Conservation (phyloP, 2,888 invertebrate species). For the Cheilosia urbana region DNA sequence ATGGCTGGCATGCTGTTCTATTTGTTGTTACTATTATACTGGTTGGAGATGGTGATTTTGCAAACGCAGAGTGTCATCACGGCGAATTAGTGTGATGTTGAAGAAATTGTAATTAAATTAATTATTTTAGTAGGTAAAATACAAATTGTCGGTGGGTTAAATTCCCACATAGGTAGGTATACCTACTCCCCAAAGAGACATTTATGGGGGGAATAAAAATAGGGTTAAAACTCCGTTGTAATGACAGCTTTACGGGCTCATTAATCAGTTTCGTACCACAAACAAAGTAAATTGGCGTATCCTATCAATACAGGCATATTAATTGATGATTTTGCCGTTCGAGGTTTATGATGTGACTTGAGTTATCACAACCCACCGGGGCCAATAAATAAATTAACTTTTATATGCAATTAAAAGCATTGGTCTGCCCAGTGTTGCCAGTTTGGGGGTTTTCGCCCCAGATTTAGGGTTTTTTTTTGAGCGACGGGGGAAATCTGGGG, state of each 20-base stretch:
- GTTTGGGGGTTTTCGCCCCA: too few relatives aligned
- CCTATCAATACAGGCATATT: background rate
- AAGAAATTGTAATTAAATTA: slow-evolving; percentile 49
- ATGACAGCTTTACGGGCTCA: slow-evolving; percentile 14
- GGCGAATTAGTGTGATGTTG: slow-evolving; percentile 23
- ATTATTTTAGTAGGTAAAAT: background rate
- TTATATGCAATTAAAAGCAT: too few relatives aligned
- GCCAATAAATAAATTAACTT: too few relatives aligned
- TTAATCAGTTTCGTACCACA: slow-evolving; percentile 14
- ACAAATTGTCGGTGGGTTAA: slow-evolving; percentile 5
- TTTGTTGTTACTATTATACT: slow-evolving; percentile 8
- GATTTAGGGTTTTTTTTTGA: too few relatives aligned
- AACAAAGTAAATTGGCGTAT: slow-evolving; percentile 9
- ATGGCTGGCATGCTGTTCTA: background rate
- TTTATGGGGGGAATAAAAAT: background rate
- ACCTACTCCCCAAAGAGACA: background rate
- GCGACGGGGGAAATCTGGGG: too few relatives aligned
- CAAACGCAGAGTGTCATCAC: slow-evolving; percentile 18
- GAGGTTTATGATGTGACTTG: too few relatives aligned
- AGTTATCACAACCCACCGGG: too few relatives aligned
- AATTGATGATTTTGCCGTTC: background rate
- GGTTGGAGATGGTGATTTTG: slow-evolving; percentile 12
- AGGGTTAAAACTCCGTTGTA: slow-evolving; percentile 8
- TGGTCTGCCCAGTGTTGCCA: too few relatives aligned
- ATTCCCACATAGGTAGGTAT: background rate